These are phyloP conservation scores for Noctuana brunneofusca DNA, from an alignment of 2,888 invertebrate species.

Conservation along the genomic window DNA sequence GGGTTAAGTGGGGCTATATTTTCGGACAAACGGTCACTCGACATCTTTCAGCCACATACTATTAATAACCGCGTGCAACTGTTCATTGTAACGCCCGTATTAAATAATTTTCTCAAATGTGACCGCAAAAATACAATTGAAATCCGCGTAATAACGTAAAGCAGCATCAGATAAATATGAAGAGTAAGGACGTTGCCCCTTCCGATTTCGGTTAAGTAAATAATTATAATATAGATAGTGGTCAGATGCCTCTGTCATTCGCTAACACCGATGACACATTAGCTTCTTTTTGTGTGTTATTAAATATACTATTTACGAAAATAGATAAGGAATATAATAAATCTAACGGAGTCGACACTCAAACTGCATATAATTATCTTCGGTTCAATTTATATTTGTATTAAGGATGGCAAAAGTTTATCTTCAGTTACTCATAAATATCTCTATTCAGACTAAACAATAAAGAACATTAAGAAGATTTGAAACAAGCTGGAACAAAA, in stretches of 20 bases:
- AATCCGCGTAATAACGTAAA: too few species aligned
- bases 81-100: constrained; percentile 19
- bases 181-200: constrained; percentile 60
- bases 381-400: constrained; percentile 8
- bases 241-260: constrained; percentile 35
- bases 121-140: constrained; percentile 18
- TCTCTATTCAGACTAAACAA: constrained; percentile 6
- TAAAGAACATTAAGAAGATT: neutral
- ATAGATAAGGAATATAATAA: constrained; percentile 25
- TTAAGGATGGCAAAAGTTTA: constrained; percentile 5
- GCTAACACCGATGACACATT: constrained; percentile 47
- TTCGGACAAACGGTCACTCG: constrained; percentile 61
- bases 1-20: constrained; percentile 61
- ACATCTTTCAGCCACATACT: constrained; percentile 37
- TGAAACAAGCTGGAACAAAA: neutral
- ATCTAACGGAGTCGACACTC: constrained; percentile 10
- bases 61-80: constrained; percentile 31
- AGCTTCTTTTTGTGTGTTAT: constrained; percentile 29
- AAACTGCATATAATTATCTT: constrained; percentile 14
- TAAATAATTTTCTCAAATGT: constrained; percentile 12
- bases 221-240: constrained; percentile 43
- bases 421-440: neutral
- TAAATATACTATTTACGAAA: constrained; percentile 31
- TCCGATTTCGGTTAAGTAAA: constrained; percentile 67
- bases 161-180: constrained; percentile 4